Evolutionary conservation across 30 jellyfish, hydroid and myxozoan species (phyloP).

Genomic region (Pelagia noctiluca): DNA sequence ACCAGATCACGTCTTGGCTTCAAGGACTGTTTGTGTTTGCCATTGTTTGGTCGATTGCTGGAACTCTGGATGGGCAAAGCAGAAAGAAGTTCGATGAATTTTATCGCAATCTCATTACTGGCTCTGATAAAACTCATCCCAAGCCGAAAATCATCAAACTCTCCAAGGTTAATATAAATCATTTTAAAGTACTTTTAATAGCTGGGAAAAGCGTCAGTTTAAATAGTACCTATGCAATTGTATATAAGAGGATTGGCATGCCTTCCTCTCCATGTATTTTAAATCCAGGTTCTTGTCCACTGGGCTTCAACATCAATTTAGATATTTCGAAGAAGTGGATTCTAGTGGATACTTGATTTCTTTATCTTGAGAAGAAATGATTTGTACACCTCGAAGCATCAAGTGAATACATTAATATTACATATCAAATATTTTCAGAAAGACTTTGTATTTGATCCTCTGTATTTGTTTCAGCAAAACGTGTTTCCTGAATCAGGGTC

Average conservation of each 20-base stretch:
- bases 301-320: no score
- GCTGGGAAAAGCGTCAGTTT: background rate
- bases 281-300: no score
- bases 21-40: constrained; percentile 85
- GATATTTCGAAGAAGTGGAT: background rate
- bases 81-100: constrained; percentile 86
- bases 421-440: background rate
- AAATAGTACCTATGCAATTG: background rate
- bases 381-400: background rate
- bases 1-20: constrained; percentile 88
- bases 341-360: no score
- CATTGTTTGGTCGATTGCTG: constrained; percentile 97
- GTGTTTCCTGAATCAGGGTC: constrained; percentile 94
- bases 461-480: constrained; percentile 78
- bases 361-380: no score
- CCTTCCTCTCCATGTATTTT: no score
- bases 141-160: constrained; percentile 87
- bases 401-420: background rate
- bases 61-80: constrained; percentile 88
- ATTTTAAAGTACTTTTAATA: background rate
- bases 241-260: no score
- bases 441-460: no score
- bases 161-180: constrained; percentile 71
- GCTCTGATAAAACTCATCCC: constrained; percentile 84
- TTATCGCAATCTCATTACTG: constrained; percentile 78